phyloP scores from a whole-genome alignment of 2,888 invertebrate species.

The Cyclophora albipunctata region DNA sequence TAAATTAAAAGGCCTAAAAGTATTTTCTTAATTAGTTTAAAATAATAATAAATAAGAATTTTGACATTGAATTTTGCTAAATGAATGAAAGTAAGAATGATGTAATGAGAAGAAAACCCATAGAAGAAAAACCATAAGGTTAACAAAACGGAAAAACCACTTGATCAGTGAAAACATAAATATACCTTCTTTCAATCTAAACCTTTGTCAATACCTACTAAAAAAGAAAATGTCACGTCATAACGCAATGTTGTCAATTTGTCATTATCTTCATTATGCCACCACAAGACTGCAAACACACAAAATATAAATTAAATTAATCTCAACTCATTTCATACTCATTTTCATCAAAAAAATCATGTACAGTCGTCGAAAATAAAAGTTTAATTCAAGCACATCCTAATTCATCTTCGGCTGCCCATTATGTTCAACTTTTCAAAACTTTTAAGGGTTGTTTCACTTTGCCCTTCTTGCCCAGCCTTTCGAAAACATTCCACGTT shows the following conservation, averaged over 20 bases:
- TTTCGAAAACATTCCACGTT: constrained; percentile 21
- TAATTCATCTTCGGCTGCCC: constrained; percentile 29
- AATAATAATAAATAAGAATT: not conserved
- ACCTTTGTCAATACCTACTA: too few species aligned
- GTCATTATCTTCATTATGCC: constrained; percentile 37
- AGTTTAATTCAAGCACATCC: constrained; percentile 2
- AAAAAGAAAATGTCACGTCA: too few species aligned
- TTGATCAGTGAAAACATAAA: too few species aligned
- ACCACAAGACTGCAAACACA: constrained; percentile 18
- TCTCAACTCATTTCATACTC: constrained; percentile 22
- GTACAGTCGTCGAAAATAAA: constrained; percentile 30
- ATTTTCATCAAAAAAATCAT: constrained; percentile 20
- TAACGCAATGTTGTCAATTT: too few species aligned
- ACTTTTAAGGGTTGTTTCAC: constrained; percentile 32
- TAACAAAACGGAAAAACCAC: too few species aligned
- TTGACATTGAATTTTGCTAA: constrained; percentile 4
- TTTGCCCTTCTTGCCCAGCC: constrained; percentile 5
- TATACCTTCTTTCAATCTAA: too few species aligned
- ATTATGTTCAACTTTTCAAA: constrained; percentile 41
- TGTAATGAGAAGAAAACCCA: not conserved
- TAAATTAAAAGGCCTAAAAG: too few species aligned
- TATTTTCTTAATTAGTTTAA: too few species aligned
- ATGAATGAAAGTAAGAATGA: not conserved
- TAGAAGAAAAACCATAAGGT: too few species aligned
- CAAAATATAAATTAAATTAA: constrained; percentile 16